Conservation (phyloP, 2,113 vertebrate genomes). For the cattle (Bos taurus) region DNA sequence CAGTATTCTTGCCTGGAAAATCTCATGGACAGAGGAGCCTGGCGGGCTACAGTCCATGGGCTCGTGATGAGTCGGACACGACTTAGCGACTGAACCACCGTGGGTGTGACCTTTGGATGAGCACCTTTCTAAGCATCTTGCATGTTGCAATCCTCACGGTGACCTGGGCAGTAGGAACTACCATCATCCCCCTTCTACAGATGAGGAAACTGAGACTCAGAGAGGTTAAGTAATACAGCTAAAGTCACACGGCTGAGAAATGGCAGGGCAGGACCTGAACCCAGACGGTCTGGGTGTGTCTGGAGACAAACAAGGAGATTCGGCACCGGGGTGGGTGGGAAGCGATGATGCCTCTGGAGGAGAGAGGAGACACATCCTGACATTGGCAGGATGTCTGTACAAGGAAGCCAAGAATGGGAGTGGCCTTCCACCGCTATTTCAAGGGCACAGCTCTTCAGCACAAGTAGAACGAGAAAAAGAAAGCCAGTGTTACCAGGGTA, state of each 20-base stretch:
- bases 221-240: not conserved
- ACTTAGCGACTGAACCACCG: not conserved
- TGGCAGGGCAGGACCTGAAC: not conserved
- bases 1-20: not conserved
- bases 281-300: fast-evolving
- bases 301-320: fast-evolving
- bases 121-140: not conserved
- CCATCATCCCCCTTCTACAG: not conserved
- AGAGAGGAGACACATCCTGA: fast-evolving
- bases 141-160: fast-evolving
- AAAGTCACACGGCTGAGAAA: not conserved
- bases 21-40: not conserved
- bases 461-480: fast-evolving
- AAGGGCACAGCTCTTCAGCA: fast-evolving
- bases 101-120: fast-evolving
- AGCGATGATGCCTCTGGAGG: fast-evolving
- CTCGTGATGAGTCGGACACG: fast-evolving
- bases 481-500: fast-evolving
- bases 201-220: not conserved
- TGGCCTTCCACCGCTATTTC: fast-evolving
- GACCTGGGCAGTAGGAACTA: fast-evolving
- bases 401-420: fast-evolving
- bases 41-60: fast-evolving
- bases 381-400: fast-evolving
- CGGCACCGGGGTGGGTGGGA: fast-evolving